Evolutionary conservation across 2,888 invertebrate genomes (phyloP).

Genomic region (Phrixothrix hirtus): DNA sequence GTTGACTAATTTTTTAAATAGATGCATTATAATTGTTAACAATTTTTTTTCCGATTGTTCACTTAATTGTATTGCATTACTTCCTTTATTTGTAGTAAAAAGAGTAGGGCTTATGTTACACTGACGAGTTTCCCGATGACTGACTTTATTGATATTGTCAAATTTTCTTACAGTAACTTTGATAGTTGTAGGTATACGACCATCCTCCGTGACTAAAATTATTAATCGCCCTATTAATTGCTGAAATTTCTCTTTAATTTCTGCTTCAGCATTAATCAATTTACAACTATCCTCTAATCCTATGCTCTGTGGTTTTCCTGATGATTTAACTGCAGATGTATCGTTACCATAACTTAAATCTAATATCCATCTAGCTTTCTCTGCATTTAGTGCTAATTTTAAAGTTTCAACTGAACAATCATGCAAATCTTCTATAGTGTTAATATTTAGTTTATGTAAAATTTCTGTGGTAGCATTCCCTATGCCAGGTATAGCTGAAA

Average conservation of each 20-base stretch:
- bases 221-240: constrained; percentile 71
- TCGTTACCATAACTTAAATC: constrained; percentile 78
- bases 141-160: constrained; percentile 67
- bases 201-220: constrained; percentile 75
- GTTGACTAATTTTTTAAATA: constrained; percentile 75
- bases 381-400: constrained; percentile 63
- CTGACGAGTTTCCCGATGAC: constrained; percentile 76
- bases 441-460: constrained; percentile 67
- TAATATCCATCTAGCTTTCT: constrained; percentile 70
- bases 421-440: constrained; percentile 70
- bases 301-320: constrained; percentile 77
- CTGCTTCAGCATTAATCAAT: constrained; percentile 71
- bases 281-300: constrained; percentile 80
- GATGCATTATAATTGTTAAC: constrained; percentile 70
- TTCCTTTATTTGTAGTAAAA: constrained; percentile 53
- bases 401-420: constrained; percentile 63
- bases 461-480: constrained; percentile 71
- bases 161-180: constrained; percentile 76
- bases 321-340: constrained; percentile 69
- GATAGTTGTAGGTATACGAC: constrained; percentile 74
- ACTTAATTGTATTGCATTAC: constrained; percentile 52
- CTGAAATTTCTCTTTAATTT: constrained; percentile 73
- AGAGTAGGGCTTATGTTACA: constrained; percentile 72
- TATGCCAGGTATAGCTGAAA: constrained; percentile 74
- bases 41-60: constrained; percentile 67